A percentile compares a stretch with the other conserved stretches of the same genome.
phyloP scores from a whole-genome alignment of 2,797 vertebrate species.

The Gastrophryne carolinensis region DNA sequence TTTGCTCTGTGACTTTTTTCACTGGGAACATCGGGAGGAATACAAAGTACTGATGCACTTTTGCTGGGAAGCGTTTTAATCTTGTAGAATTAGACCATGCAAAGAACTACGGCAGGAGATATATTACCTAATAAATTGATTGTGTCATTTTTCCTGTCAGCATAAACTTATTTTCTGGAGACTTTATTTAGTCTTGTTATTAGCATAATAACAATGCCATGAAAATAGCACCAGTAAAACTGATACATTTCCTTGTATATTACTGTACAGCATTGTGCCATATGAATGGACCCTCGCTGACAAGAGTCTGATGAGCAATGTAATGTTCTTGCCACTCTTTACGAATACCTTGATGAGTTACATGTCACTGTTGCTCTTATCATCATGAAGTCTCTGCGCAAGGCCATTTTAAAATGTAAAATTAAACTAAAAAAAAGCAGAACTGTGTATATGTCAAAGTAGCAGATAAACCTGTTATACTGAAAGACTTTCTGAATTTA shows the following conservation, averaged over 20 bases:
- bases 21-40: conserved; percentile 72
- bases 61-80: conserved; percentile 57
- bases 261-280: not conserved
- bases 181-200: conserved; percentile 19
- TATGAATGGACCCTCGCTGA: not conserved
- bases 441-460: too few relatives aligned
- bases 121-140: conserved; percentile 33
- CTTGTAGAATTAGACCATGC: conserved; percentile 61
- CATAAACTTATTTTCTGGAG: conserved; percentile 28
- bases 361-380: not conserved
- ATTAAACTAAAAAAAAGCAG: too few relatives aligned
- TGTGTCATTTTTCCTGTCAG: conserved; percentile 40
- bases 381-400: not conserved
- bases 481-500: too few relatives aligned
- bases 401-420: not conserved
- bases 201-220: conserved; percentile 18
- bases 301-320: not conserved
- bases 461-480: too few relatives aligned
- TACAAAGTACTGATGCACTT: conserved; percentile 64
- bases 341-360: not conserved
- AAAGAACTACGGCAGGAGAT: conserved; percentile 51
- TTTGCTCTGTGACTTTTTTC: conserved; percentile 76
- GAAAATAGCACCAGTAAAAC: not conserved
- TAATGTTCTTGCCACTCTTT: not conserved
- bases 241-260: not conserved